These are phyloP conservation scores for Pelodytes ibericus DNA, from an alignment of 2,797 vertebrate genomes.

Conservation along the genomic window DNA sequence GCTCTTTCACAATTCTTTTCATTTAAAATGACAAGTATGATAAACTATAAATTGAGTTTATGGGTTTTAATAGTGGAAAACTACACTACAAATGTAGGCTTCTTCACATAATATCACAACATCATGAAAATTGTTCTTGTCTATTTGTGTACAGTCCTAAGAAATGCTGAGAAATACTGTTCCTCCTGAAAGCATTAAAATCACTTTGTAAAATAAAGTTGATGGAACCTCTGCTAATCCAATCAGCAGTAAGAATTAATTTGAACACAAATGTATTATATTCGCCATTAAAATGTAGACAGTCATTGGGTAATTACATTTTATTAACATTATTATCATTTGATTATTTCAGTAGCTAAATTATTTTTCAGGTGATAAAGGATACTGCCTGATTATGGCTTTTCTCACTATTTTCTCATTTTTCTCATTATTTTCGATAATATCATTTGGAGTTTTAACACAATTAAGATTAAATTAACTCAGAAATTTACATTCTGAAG, in stretches of 20 bases:
- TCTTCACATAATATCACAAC: slow-evolving; percentile 36
- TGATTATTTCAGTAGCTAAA: slow-evolving; percentile 21
- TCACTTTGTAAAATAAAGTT: background rate
- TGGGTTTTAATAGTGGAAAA: slow-evolving; percentile 17
- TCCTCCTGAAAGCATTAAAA: background rate
- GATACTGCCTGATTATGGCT: no score
- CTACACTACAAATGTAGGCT: background rate
- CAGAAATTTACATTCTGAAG: background rate
- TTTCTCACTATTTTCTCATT: background rate
- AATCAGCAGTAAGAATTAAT: slow-evolving; percentile 29
- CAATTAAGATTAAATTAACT: slow-evolving; percentile 7
- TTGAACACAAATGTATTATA: slow-evolving; percentile 31
- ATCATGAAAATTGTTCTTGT: slow-evolving; percentile 5
- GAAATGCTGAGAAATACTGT: background rate
- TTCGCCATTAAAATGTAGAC: slow-evolving; percentile 27
- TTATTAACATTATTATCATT: slow-evolving; percentile 15
- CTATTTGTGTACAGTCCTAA: no score
- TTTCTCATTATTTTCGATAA: background rate
- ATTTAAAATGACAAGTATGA: slow-evolving; percentile 25
- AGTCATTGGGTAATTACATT: slow-evolving; percentile 38
- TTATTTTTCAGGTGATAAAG: slow-evolving; percentile 8
- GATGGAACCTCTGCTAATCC: slow-evolving; percentile 14
- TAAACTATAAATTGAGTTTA: slow-evolving; percentile 2
- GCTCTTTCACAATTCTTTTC: background rate
- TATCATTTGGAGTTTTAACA: background rate